Conservation (phyloP, 2,113 vertebrate genomes). For the Daboia siamensis region DNA sequence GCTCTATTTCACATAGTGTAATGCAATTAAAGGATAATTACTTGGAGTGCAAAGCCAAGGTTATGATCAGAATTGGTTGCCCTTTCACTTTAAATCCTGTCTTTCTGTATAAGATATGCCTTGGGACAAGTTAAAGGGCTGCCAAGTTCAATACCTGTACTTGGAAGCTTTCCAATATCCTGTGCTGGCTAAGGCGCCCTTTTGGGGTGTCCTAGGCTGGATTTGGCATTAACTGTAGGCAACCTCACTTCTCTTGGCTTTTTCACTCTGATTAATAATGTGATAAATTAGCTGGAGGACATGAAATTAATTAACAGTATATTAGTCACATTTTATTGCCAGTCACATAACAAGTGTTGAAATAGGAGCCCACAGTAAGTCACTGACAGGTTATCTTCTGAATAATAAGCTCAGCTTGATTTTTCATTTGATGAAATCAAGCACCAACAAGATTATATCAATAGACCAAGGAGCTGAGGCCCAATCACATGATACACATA, state of each 20-base stretch:
- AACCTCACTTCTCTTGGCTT: slow-evolving; percentile 47
- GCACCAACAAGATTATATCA: slow-evolving; percentile 42
- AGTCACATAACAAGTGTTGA: slow-evolving; percentile 56
- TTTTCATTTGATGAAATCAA: slow-evolving; percentile 57
- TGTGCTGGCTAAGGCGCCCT: slow-evolving; percentile 30
- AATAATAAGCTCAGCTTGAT: slow-evolving; percentile 57
- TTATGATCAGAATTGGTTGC: slow-evolving; percentile 75
- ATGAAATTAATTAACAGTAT: slow-evolving; percentile 61
- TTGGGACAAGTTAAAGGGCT: slow-evolving; percentile 57
- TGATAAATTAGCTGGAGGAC: slow-evolving; percentile 58
- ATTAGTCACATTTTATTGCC: slow-evolving; percentile 58
- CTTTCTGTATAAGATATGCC: slow-evolving; percentile 68
- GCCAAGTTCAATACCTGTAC: slow-evolving; percentile 55
- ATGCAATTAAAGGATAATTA: slow-evolving; percentile 82
- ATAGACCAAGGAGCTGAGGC: not conserved
- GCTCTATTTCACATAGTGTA: slow-evolving; percentile 74
- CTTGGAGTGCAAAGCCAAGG: slow-evolving; percentile 74
- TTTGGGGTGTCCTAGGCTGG: not conserved
- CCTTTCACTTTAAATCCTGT: slow-evolving; percentile 67
- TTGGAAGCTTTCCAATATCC: slow-evolving; percentile 43
- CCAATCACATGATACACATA: slow-evolving; percentile 17
- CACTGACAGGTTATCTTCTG: slow-evolving; percentile 55
- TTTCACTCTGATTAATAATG: slow-evolving; percentile 53
- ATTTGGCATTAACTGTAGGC: slow-evolving; percentile 38
- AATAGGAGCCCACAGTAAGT: slow-evolving; percentile 46